Evolutionary conservation across 2,113 vertebrate genomes (phyloP).

Genomic region (Etheostoma cragini): DNA sequence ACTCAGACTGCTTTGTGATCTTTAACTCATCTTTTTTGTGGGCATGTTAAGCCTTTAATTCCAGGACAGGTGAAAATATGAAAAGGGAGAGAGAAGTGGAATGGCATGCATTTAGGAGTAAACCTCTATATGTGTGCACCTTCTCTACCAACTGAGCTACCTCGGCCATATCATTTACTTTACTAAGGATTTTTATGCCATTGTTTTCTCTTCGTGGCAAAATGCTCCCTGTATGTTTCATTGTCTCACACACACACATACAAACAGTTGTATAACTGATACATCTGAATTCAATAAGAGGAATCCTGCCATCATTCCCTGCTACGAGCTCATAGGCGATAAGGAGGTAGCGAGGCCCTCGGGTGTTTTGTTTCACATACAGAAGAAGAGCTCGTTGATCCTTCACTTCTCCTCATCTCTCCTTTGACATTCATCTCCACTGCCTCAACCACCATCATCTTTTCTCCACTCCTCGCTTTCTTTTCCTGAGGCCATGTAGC

Average conservation of each 20-base stretch:
- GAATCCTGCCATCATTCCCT: conserved; percentile 16
- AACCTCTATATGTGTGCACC: too few species aligned
- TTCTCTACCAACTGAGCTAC: too few species aligned
- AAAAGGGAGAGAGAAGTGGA: too few species aligned
- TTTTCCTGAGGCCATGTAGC: conserved; percentile 42
- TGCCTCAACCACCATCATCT: neutral
- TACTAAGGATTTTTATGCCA: neutral
- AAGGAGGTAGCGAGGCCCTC: conserved; percentile 30
- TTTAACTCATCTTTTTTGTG: neutral
- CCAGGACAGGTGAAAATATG: too few species aligned
- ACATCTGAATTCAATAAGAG: conserved; percentile 31
- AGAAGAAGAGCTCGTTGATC: conserved; percentile 43
- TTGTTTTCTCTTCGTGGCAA: neutral
- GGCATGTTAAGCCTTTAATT: too few species aligned
- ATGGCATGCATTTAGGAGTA: too few species aligned
- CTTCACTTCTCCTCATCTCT: conserved; percentile 32
- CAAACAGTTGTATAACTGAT: conserved; percentile 6
- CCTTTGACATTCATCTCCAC: conserved; percentile 6
- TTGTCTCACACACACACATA: neutral
- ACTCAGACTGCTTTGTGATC: too few species aligned
- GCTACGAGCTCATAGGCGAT: conserved; percentile 8
- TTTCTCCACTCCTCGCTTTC: conserved; percentile 28
- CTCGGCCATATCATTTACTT: too few species aligned
- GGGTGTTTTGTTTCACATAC: conserved; percentile 49
- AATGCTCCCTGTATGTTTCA: neutral